Conservation (phyloP, 2,888 invertebrate genomes). For the Hipparchia sbordonii region DNA sequence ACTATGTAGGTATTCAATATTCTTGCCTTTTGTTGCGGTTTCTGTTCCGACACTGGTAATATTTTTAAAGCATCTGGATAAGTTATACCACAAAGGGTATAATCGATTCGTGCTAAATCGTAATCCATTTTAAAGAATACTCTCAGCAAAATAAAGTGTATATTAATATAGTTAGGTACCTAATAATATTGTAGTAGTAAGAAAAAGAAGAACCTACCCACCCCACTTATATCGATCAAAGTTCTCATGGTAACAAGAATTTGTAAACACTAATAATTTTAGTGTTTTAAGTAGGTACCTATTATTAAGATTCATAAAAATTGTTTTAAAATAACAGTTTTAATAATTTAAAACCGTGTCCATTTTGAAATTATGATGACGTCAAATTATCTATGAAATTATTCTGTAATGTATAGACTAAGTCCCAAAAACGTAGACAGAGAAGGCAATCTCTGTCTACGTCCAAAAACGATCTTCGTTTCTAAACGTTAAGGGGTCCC, state of each 20-base stretch:
- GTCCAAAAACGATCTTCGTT: no score
- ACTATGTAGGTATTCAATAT: not conserved
- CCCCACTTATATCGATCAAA: not conserved
- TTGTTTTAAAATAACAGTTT: no score
- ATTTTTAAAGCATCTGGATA: conserved; percentile 90
- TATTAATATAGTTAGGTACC: not conserved
- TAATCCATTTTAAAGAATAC: conserved; percentile 85
- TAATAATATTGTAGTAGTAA: not conserved
- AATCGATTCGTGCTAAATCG: conserved; percentile 91
- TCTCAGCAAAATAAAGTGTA: not conserved
- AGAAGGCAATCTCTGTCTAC: no score
- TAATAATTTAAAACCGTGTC: not conserved
- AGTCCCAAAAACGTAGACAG: no score
- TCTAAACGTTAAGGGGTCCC: no score
- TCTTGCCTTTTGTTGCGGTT: conserved; percentile 83
- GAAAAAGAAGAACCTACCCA: not conserved
- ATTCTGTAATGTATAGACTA: no score
- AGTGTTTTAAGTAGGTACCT: not conserved
- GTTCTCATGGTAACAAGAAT: conserved; percentile 10
- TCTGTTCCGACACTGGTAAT: conserved; percentile 85
- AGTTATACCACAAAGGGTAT: conserved; percentile 90
- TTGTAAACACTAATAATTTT: not conserved
- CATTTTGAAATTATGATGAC: conserved; percentile 3
- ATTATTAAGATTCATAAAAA: no score
- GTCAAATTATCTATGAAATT: not conserved